phyloP scores from a whole-genome alignment of 2,113 vertebrate species.

The Centrocercus urophasianus region DNA sequence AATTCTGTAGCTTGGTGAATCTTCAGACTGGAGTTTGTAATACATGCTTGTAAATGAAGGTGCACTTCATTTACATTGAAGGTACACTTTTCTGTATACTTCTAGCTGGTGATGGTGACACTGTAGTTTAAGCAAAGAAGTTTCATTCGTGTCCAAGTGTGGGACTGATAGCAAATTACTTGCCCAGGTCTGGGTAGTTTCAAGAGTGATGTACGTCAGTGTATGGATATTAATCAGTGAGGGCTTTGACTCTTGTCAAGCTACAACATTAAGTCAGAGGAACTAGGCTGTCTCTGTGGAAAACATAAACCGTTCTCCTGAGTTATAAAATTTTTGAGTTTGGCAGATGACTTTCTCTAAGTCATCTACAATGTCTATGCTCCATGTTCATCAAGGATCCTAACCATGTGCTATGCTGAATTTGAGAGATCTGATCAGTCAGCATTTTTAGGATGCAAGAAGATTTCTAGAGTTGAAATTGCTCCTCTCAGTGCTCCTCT shows the following conservation, averaged over 20 bases:
- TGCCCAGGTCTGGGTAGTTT: background rate
- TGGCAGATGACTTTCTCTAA: background rate
- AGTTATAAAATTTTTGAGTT: background rate
- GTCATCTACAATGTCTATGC: background rate
- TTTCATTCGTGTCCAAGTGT: background rate
- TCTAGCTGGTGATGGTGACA: background rate
- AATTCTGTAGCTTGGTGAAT: background rate
- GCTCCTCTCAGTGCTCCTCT: background rate
- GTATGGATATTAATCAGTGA: background rate
- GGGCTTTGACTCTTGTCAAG: background rate
- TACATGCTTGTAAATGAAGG: background rate
- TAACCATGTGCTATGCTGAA: background rate
- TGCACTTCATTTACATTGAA: background rate
- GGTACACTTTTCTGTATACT: background rate
- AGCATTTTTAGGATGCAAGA: background rate
- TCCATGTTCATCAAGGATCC: background rate
- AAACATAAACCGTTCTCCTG: background rate
- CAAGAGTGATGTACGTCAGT: rapidly evolving
- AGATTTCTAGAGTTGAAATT: background rate
- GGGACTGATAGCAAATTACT: background rate
- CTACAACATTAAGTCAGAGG: rapidly evolving
- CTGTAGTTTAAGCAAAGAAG: background rate
- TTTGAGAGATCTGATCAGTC: background rate
- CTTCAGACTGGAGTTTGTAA: background rate
- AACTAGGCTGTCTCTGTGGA: background rate